Conservation (phyloP, 2,113 vertebrate species). For the Chaetops frenatus region DNA sequence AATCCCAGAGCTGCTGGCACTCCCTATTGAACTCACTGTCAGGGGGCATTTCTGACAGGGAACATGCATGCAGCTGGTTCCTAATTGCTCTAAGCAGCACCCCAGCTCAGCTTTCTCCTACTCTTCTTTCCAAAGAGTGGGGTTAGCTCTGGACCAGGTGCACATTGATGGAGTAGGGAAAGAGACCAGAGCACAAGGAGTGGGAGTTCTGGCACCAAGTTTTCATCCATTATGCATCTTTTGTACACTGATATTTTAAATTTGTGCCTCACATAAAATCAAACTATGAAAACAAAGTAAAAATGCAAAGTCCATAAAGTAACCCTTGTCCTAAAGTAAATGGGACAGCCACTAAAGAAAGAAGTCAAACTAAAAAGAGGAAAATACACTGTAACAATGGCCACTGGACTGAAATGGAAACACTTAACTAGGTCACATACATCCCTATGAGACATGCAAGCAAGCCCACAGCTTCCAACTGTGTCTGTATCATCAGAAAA, state of each 20-base stretch:
- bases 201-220: not conserved
- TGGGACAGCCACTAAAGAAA: not conserved
- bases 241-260: not conserved
- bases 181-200: not conserved
- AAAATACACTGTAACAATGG: not conserved
- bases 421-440: not conserved
- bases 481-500: not conserved
- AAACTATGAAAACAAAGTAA: not conserved
- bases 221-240: not conserved
- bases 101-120: not conserved
- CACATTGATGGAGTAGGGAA: not conserved
- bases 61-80: not conserved
- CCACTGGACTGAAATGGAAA: not conserved
- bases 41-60: not conserved
- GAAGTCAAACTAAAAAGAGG: not conserved
- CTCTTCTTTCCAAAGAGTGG: not conserved
- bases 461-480: not conserved
- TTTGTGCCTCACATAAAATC: not conserved
- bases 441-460: not conserved
- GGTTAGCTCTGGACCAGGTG: not conserved
- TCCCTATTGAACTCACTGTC: not conserved
- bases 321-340: not conserved
- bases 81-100: not conserved
- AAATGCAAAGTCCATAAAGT: not conserved
- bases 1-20: not conserved